Evolutionary conservation across 2,888 invertebrate genomes (phyloP), one percentile per base, ranked within the genome.

Genomic region (Priocnemis perturbator): DNA sequence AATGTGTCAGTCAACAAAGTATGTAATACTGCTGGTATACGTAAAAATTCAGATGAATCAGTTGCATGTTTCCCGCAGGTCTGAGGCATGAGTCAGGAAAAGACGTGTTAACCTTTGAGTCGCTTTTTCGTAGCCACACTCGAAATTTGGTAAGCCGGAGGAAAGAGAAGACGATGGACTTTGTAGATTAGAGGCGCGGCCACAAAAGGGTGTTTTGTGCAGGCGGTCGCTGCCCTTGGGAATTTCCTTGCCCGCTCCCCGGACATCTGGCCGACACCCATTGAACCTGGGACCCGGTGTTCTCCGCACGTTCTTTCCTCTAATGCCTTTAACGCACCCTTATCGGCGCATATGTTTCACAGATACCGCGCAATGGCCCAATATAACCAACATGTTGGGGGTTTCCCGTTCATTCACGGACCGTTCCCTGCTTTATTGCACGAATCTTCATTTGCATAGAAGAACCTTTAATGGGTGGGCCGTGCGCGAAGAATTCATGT

Each of bases 311-410:
- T 45, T 52, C 60, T 64, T 70, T 67, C 60, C 69, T 69, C 77
- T 75, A 74, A 77, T 77, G 71, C 74, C 78, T 77, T 71, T 64
- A 63, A 75, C 69, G 74, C 83, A 81, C 85, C 86, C 85, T 83
- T 85, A 86, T 86, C 83, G 73, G 47, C 84, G 83, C 87, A 87
- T 85, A 87, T 87, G 87, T 71, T 85, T 82, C 78, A 78, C 85
- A 87, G 86, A 87, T 84, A 86, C 78, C 75, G 70, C 72, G 72
- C 62, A 65, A 69, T 74, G 62, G 60, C 50, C 64, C 53, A 69
- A 65, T 50, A 20, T 73, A 71, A 74, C 64, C 74, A 48, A 62
- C 56, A 23, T 21, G 37, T 62, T 63, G 62, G 53, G 66, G 74
- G 73, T 66, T 70, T 74, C 74, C 71, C 74, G 69, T 67, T 52